These are phyloP conservation scores for Cephus pygmeus DNA, from an alignment of 2,888 invertebrate genomes.

Conservation along the genomic window DNA sequence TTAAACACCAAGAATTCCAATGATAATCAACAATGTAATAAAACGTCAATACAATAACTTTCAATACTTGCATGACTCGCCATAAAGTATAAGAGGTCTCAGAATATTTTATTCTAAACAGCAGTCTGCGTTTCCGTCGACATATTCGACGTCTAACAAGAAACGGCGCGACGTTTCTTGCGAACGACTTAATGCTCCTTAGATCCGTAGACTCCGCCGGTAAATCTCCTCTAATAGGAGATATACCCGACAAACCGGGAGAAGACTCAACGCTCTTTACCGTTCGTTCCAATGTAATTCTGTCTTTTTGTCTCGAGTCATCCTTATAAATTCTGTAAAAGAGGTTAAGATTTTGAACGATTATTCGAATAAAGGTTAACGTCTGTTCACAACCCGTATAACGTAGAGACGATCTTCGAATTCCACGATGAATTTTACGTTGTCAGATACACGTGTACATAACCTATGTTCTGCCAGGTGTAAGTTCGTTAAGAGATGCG, in stretches of 20 bases:
- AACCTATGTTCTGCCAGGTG: background rate
- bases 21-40: background rate
- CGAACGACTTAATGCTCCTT: background rate
- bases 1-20: background rate
- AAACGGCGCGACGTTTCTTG: background rate
- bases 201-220: too few relatives aligned
- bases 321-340: background rate
- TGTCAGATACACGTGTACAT: background rate
- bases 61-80: background rate
- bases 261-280: background rate
- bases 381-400: background rate
- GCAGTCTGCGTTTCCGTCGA: too few relatives aligned
- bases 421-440: background rate
- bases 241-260: too few relatives aligned
- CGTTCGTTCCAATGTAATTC: background rate
- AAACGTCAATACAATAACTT: background rate
- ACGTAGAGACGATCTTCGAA: background rate
- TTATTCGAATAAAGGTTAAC: background rate
- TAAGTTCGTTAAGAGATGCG: background rate
- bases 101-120: background rate
- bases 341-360: too few relatives aligned
- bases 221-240: too few relatives aligned
- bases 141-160: background rate
- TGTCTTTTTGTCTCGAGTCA: background rate
- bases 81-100: background rate